phyloP scores from a whole-genome alignment of 2,888 invertebrate genomes.

The Scaptomyza caliginosa region DNA sequence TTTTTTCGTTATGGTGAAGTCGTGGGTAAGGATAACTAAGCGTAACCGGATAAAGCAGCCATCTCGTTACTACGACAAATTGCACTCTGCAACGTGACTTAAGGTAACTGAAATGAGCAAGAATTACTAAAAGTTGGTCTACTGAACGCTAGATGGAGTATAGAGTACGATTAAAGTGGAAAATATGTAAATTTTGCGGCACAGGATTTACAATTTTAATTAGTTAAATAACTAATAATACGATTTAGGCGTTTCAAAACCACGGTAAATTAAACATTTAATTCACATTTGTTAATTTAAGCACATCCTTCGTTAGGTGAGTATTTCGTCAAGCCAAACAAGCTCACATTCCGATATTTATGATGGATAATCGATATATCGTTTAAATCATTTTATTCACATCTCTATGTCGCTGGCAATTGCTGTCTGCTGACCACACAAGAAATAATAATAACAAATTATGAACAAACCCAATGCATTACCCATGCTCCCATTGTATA shows the following conservation, averaged over 20 bases:
- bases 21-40: not conserved
- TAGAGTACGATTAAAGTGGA: not conserved
- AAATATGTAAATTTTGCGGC: no score
- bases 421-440: slow-evolving; percentile 37
- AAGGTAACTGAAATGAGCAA: not conserved
- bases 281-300: not conserved
- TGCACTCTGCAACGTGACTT: not conserved
- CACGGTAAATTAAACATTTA: not conserved
- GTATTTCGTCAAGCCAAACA: not conserved
- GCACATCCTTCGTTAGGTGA: slow-evolving; percentile 2
- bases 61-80: not conserved
- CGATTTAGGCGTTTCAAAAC: no score
- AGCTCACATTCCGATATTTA: not conserved
- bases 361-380: slow-evolving; percentile 17
- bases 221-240: no score
- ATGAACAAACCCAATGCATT: slow-evolving; percentile 34
- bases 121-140: not conserved
- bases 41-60: no score
- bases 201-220: no score
- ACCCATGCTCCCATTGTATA: slow-evolving; percentile 51
- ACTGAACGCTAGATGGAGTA: not conserved
- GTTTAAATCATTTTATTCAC: slow-evolving; percentile 12
- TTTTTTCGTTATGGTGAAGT: slow-evolving; percentile 10
- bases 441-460: slow-evolving; percentile 66
- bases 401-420: slow-evolving; percentile 51